Evolutionary conservation across 2,113 vertebrate genomes (phyloP).

Genomic region (Malurus alboscapulatus): DNA sequence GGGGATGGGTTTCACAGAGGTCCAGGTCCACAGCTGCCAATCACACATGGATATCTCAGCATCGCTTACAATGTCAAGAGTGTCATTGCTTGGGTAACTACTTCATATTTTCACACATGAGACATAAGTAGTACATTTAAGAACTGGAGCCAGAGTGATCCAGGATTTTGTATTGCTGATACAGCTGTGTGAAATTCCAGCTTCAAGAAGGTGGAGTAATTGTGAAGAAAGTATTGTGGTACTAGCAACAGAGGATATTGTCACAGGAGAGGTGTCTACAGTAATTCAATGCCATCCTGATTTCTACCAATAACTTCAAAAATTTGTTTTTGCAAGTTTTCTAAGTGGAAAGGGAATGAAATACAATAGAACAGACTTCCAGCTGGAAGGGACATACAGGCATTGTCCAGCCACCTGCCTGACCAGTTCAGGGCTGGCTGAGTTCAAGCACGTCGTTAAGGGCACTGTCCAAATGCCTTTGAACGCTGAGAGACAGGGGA

Average conservation of each 20-base stretch:
- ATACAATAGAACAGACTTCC: background rate
- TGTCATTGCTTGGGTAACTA: background rate
- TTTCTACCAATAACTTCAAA: background rate
- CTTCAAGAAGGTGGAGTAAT: background rate
- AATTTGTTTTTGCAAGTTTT: background rate
- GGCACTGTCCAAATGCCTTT: background rate
- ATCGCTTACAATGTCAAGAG: background rate
- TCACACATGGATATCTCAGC: background rate
- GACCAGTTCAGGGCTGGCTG: background rate
- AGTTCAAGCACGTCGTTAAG: background rate
- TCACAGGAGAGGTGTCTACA: background rate
- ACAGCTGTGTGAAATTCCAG: background rate
- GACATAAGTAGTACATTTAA: background rate
- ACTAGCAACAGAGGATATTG: background rate
- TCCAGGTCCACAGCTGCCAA: background rate
- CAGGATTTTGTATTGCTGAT: background rate
- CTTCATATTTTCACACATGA: accelerated
- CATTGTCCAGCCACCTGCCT: background rate
- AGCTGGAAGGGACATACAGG: background rate
- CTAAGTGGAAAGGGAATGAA: background rate
- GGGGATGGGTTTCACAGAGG: background rate
- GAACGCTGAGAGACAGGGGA: background rate
- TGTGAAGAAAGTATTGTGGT: background rate
- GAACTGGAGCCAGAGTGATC: background rate
- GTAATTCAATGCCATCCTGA: background rate